These are phyloP conservation scores for Nasonia oneida DNA, from an alignment of 2,888 invertebrate genomes.

Conservation along the genomic window DNA sequence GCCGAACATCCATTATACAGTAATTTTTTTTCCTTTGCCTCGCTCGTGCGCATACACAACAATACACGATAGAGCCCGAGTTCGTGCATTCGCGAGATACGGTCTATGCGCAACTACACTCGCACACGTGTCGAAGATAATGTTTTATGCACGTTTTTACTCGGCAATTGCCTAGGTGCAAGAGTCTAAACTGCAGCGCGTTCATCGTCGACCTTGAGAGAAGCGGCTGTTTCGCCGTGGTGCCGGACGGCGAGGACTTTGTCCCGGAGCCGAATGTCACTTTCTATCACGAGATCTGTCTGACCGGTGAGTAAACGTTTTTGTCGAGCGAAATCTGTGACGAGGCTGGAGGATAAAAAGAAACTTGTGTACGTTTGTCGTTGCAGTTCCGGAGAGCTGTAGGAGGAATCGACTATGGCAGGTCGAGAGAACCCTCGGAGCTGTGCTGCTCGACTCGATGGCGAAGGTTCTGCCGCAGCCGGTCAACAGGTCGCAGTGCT, in stretches of 20 bases:
- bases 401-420: constrained; percentile 85
- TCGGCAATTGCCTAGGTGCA: constrained; percentile 67
- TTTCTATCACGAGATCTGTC: constrained; percentile 85
- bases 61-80: not conserved
- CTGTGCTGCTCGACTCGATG: constrained; percentile 86
- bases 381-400: constrained; percentile 81
- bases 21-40: not conserved
- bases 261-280: constrained; percentile 82
- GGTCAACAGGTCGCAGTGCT: constrained; percentile 85
- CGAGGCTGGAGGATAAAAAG: not conserved
- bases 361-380: not conserved
- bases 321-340: not conserved
- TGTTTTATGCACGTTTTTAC: constrained; percentile 39
- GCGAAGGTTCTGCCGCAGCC: constrained; percentile 83
- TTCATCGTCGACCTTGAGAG: constrained; percentile 73
- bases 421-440: constrained; percentile 88
- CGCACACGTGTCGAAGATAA: constrained; percentile 20
- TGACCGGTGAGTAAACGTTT: constrained; percentile 79
- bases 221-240: constrained; percentile 71
- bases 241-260: constrained; percentile 72
- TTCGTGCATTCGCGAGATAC: not conserved
- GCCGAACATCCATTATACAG: not conserved
- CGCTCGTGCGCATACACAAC: not conserved
- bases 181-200: constrained; percentile 71
- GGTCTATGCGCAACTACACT: not conserved